Conservation (phyloP, 2,113 vertebrate species). For the Dolichallabes microphthalmus region DNA sequence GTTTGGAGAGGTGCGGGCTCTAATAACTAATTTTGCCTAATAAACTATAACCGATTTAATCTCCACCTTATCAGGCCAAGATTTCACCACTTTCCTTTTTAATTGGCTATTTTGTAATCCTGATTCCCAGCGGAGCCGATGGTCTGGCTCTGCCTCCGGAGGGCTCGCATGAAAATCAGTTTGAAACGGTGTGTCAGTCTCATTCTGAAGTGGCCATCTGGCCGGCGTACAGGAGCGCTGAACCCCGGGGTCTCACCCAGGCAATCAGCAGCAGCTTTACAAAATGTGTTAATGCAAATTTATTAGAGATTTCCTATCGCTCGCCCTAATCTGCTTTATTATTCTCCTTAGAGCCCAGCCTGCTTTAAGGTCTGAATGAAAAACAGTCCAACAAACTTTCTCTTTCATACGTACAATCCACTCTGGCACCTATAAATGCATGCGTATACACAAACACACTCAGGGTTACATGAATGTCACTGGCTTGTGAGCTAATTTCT, state of each 20-base stretch:
- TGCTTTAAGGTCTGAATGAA: conserved; percentile 44
- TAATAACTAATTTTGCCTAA: conserved; percentile 83
- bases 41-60: conserved; percentile 85
- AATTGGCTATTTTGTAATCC: conserved; percentile 99
- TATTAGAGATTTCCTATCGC: conserved; percentile 77
- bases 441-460: conserved; percentile 1
- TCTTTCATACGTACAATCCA: not conserved
- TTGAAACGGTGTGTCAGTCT: conserved; percentile 97
- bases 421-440: conserved; percentile 7
- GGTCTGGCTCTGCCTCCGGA: conserved; percentile 88
- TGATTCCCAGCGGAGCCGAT: conserved; percentile 94
- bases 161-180: conserved; percentile 95
- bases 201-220: conserved; percentile 97
- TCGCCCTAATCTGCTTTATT: conserved; percentile 72
- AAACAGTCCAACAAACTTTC: conserved; percentile 23
- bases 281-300: conserved; percentile 81
- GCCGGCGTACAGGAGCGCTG: conserved; percentile 85
- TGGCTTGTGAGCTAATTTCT: conserved; percentile 41
- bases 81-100: conserved; percentile 91
- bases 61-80: conserved; percentile 85
- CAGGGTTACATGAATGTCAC: conserved; percentile 37
- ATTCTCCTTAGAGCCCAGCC: conserved; percentile 57
- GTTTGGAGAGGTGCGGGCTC: conserved; percentile 77
- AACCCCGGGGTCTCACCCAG: conserved; percentile 82
- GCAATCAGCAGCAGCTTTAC: conserved; percentile 83